These are phyloP conservation scores for Apodemia duryi DNA, from an alignment of 2,888 invertebrate species.

Conservation along the genomic window DNA sequence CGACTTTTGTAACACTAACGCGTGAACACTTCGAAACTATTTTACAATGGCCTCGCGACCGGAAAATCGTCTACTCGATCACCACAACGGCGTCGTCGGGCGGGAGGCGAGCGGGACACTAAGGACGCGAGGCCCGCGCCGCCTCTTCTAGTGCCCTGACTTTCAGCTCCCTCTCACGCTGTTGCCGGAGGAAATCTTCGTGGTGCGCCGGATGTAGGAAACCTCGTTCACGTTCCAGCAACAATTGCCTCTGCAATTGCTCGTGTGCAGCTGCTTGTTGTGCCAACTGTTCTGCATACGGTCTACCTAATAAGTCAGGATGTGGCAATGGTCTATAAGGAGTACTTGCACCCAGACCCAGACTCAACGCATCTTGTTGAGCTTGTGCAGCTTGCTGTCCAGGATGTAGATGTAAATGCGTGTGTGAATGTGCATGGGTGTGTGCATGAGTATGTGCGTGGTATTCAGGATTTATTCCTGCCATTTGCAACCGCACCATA, in stretches of 20 bases:
- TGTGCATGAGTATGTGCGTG: constrained; percentile 96
- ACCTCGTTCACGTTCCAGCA: constrained; percentile 88
- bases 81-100: constrained; percentile 39
- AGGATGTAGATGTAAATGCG: constrained; percentile 89
- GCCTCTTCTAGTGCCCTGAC: constrained; percentile 92
- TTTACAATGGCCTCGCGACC: constrained; percentile 33
- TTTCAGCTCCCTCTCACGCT: constrained; percentile 91
- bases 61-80: constrained; percentile 38
- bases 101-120: constrained; percentile 41
- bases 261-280: constrained; percentile 91
- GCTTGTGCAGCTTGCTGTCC: constrained; percentile 84
- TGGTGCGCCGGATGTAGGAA: constrained; percentile 79
- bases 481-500: constrained; percentile 96
- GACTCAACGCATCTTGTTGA: constrained; percentile 82
- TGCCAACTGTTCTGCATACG: constrained; percentile 89
- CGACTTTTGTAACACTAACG: constrained; percentile 39
- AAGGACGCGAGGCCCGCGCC: constrained; percentile 82
- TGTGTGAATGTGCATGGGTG: constrained; percentile 94
- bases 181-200: constrained; percentile 83
- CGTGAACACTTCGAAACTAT: constrained; percentile 42
- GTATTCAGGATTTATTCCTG: constrained; percentile 92
- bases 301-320: constrained; percentile 88
- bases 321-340: constrained; percentile 84
- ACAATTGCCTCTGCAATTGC: constrained; percentile 90
- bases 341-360: constrained; percentile 64